Conservation (phyloP, 2,113 vertebrate species). For the Megalops atlanticus region DNA sequence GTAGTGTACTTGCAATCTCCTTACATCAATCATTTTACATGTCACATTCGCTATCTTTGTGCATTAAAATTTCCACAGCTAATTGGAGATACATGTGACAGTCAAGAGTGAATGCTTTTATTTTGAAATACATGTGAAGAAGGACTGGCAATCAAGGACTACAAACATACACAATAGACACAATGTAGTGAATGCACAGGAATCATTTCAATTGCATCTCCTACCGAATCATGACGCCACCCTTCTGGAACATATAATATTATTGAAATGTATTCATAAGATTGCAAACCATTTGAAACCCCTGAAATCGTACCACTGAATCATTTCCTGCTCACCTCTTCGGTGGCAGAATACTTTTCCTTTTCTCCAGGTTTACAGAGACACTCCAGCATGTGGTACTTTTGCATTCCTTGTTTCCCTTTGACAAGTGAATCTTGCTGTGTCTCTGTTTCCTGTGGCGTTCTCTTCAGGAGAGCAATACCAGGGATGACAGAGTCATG, state of each 20-base stretch:
- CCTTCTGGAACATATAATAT: background rate
- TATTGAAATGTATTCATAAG: background rate
- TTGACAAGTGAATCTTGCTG: background rate
- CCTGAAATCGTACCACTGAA: background rate
- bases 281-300: background rate
- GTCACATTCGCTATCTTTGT: background rate
- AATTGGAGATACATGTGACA: no score
- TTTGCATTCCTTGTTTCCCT: constrained; percentile 12
- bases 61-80: no score
- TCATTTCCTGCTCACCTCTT: background rate
- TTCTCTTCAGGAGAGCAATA: background rate
- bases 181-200: no score
- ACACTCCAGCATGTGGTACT: constrained; percentile 43
- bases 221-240: background rate
- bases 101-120: no score
- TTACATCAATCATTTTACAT: background rate
- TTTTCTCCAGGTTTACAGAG: constrained; percentile 28
- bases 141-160: no score
- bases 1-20: background rate
- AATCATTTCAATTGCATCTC: no score
- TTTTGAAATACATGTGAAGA: no score
- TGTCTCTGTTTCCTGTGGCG: background rate
- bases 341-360: background rate
- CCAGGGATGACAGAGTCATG: background rate
- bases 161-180: no score